Conservation (phyloP, 2,888 invertebrate species). For the Oscheius sp. region DNA sequence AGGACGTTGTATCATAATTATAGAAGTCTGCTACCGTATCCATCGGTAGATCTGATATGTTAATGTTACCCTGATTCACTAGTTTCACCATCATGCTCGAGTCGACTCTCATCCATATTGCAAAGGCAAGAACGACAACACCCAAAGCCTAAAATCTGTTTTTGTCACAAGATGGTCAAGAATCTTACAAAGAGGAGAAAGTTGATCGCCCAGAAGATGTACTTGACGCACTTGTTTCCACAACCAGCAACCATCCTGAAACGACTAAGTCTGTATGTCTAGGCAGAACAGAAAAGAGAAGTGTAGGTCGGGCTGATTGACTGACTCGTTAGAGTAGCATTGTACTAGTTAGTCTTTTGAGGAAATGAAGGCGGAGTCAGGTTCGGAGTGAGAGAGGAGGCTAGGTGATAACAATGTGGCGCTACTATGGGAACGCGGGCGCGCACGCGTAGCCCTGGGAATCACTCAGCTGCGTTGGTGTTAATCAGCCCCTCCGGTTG, state of each 20-base stretch:
- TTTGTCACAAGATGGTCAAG: not conserved
- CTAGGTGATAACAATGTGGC: conserved; percentile 32
- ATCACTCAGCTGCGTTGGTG: conserved; percentile 21
- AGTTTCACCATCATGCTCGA: conserved; percentile 40
- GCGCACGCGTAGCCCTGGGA: conserved; percentile 28
- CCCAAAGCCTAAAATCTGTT: conserved; percentile 49
- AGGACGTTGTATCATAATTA: not conserved
- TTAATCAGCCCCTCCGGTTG: conserved; percentile 19
- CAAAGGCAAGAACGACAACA: conserved; percentile 50
- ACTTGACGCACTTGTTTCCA: conserved; percentile 64
- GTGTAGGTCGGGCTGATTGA: not conserved
- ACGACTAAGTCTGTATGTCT: not conserved
- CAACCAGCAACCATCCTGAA: conserved; percentile 62
- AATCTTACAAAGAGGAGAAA: conserved; percentile 57
- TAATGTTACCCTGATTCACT: conserved; percentile 20
- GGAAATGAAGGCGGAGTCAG: conserved; percentile 33
- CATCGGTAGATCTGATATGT: conserved; percentile 17
- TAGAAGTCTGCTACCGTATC: conserved; percentile 13
- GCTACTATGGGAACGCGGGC: conserved; percentile 38
- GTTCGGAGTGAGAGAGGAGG: conserved; percentile 1
- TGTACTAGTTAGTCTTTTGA: conserved; percentile 8
- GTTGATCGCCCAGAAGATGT: conserved; percentile 59
- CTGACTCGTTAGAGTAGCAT: not conserved
- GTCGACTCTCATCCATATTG: conserved; percentile 61
- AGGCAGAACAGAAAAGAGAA: not conserved